Base-by-base conservation (phyloP, 1,140 invertebrate species). In the Drosophila punjabiensis region DNA sequence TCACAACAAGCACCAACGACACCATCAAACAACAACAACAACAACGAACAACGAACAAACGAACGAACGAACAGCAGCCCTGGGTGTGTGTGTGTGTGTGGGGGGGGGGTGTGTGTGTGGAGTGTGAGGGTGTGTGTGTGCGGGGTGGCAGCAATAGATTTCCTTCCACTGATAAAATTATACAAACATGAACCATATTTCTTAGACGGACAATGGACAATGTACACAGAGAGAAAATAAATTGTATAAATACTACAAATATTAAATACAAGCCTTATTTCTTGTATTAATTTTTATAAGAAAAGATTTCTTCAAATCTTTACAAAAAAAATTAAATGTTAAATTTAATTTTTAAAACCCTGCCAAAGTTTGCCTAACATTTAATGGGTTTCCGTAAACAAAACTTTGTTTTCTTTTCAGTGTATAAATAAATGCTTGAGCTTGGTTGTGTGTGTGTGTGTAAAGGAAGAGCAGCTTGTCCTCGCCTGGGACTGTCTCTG, bases 191-290 rank as follows among this genome's bases (percentile, higher is more conserved):
- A 67, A 74, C 50, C 82, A 88, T 83, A 87, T 88, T 87, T 87
- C 84, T 83, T 75, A 28, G 84, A 73, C 64, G 85, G 85, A 88
- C 84, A 88, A 78, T 82, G 74, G 62, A 66, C 71, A 66, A 76
- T 59, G 55, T 77, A 65, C 39, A 60, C 28, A 30, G 10, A 11
- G 7, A 52, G 55, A 39, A 56, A 37, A 37, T 20, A 9, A 5
- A 20, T 52, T 52, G 16, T 7, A 11, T 24, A 9, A 8, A 16
- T 9, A 9, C n/a, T 45, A 9, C 2, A 50, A 16, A 28, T 7
- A 20, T 5, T 5, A 28, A 16, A 28, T 9, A 9, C 8, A 50
- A 14, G 11, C 0, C 10, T 9, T 50, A 16, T 16, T 16, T 5
- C 1, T 16, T 16, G 8, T 1, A 10, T 16, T 0, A 3, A 9